These are phyloP conservation scores for Uropsilus gracilis DNA, from an alignment of 2,113 vertebrate species.

Conservation along the genomic window DNA sequence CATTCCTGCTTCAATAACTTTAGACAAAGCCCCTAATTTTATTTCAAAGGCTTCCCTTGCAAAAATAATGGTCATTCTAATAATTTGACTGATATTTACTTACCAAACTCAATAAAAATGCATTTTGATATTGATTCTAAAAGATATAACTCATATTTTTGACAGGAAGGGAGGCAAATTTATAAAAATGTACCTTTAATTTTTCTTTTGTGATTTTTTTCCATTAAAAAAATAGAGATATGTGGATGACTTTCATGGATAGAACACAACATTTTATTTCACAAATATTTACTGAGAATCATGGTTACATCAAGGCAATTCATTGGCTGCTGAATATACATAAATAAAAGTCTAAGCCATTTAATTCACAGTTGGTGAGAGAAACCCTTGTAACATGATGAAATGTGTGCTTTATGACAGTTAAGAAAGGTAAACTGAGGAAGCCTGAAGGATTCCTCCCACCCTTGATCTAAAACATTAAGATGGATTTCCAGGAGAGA, in stretches of 20 bases:
- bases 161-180: not conserved
- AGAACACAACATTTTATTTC: not conserved
- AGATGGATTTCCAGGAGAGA: not conserved
- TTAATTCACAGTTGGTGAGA: not conserved
- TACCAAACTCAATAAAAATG: not conserved
- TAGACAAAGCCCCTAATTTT: constrained; percentile 24
- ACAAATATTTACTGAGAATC: not conserved
- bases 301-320: not conserved
- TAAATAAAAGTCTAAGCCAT: not conserved
- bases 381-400: not conserved
- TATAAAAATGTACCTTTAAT: not conserved
- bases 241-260: not conserved
- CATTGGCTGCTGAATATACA: not conserved
- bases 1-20: constrained; percentile 33
- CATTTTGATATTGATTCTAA: not conserved
- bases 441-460: not conserved
- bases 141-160: not conserved
- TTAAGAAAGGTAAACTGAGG: not conserved
- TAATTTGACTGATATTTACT: not conserved
- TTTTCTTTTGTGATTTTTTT: not conserved
- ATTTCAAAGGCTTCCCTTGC: not conserved
- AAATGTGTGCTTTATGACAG: not conserved
- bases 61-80: not conserved
- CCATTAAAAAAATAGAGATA: not conserved
- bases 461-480: not conserved